Evolutionary conservation across 2,797 vertebrate genomes (phyloP), one percentile per base, ranked within the genome.

Genomic region (Falco columbarius): DNA sequence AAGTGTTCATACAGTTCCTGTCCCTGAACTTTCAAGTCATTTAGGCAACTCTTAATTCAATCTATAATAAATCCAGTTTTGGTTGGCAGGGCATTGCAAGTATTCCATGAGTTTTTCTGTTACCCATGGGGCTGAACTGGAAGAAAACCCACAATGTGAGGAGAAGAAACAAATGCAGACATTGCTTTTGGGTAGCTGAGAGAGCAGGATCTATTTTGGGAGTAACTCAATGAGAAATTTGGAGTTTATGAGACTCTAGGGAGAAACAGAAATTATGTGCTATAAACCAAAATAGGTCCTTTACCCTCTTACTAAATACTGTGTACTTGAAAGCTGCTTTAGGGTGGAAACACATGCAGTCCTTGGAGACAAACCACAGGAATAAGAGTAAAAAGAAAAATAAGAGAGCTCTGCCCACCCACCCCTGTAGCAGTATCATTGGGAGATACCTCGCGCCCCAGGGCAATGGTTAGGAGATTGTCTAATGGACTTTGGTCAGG

Each of bases 221-320:
- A 95, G n/a, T 66, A 93, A 87, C 44, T 95, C 86, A 95, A 86
- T 92, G 88, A 95, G 94, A 96, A 96, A 91, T 91, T 82, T 21
- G 18, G 42, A 44, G 30, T 87, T 96, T 94, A 94, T 73, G 87
- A 87, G 71, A n/a, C 94, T 67, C 93, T 46, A 14, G 92, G 68
- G 95, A 96, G 49, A 16, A 92, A 85, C 72, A 95, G 49, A 88
- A 89, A 63, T 79, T 90, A 75, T 59, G 42, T 76, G 70, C 32
- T 92, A n/a, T 77, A 94, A 94, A 80, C 74, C 83, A 95, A 93
- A 97, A 94, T 94, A 95, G 46, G 56, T 94, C 54, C 52, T 93
- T 89, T 89, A 68, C 59, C 27, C 47, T 82, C 17, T 84, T 96
- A 44, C 30, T 90, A 93, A 94, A 73, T 63, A 65, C 40, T 74